Evolutionary conservation across 2,113 vertebrate species (phyloP), one percentile per base, ranked within the genome.

Genomic region (Microcebus ravelobensis): DNA sequence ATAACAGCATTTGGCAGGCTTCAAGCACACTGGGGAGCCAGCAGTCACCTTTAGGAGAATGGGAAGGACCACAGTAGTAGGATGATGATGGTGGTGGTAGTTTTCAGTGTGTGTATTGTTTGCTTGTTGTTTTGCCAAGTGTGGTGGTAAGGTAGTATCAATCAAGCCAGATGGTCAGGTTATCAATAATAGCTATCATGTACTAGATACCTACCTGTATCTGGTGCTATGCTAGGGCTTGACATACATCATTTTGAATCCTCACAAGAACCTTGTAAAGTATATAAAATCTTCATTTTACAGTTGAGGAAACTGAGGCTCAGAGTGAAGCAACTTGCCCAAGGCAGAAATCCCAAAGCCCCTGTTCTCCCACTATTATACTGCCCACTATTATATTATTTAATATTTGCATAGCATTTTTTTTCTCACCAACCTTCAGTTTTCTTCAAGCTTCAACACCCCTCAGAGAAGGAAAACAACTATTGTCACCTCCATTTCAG

Each of bases 101-200:
- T 81, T 91, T 87, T 29, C 4, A 50, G 42, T 73, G n/a, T 39
- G 13, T 91, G 7, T 76, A 45, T 50, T 61, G 42, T 76, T 76
- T 71, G 74, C 4, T 82, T 77, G 55, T 61, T 77, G 27, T 70
- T 91, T 73, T 94, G 63, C 79, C 55, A 81, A 81, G 36, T 42
- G n/a, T 80, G 70, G 17, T 85, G 76, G 45, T 76, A 76, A 83
- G 18, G 65, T 71, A 68, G 11, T 50, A n/a, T 90, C 87, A 31
- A n/a, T 55, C 63, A 87, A 87, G 36, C 59, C 74, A 89, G 70
- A 48, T 15, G n/a, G 20, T 87, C 55, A 36, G 45, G 39, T 91
- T 91, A 87, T 80, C 91, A 96, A 76, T 13, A 94, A 89, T 21
- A 74, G 52, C 61, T 67, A 82, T 21, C 27, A 93, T 29, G 81